Conservation (phyloP, 37 sponge, comb jelly and placozoan species). For the Ianthella basta region DNA sequence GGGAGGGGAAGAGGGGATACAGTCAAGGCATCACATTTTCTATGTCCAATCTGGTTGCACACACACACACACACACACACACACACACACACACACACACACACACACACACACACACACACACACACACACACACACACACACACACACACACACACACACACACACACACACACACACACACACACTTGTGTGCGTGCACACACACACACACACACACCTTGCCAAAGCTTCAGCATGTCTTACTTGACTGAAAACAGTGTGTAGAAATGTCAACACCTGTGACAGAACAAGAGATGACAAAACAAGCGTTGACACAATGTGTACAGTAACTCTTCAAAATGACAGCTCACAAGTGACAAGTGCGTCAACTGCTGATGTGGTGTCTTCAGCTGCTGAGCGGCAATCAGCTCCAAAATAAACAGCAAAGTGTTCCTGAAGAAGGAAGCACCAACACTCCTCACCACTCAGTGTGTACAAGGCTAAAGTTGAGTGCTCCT, state of each 20-base stretch:
- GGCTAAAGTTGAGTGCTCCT: too few species aligned
- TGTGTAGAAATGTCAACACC: not conserved
- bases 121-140: conserved; percentile 22
- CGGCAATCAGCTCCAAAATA: conserved; percentile 17
- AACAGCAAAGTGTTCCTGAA: conserved; percentile 21
- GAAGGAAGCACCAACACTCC: not conserved
- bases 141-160: conserved; percentile 20
- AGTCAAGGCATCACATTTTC: too few species aligned
- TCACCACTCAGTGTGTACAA: too few species aligned
- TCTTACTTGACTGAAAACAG: conserved; percentile 1
- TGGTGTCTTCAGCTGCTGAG: conserved; percentile 21
- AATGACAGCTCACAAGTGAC: conserved; percentile 32
- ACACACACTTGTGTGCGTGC: not conserved
- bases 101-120: conserved; percentile 19
- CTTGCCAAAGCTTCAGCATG: not conserved
- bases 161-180: conserved; percentile 26
- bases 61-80: too few species aligned
- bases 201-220: conserved; percentile 28
- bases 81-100: conserved; percentile 13
- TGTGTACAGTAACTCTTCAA: too few species aligned
- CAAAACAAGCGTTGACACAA: too few species aligned
- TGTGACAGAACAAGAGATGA: not conserved
- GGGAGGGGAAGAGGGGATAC: too few species aligned
- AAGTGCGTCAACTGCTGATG: conserved; percentile 27
- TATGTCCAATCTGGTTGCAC: too few species aligned